Base-by-base conservation (phyloP, 2,113 vertebrate genomes). In the Carassius carassius region DNA sequence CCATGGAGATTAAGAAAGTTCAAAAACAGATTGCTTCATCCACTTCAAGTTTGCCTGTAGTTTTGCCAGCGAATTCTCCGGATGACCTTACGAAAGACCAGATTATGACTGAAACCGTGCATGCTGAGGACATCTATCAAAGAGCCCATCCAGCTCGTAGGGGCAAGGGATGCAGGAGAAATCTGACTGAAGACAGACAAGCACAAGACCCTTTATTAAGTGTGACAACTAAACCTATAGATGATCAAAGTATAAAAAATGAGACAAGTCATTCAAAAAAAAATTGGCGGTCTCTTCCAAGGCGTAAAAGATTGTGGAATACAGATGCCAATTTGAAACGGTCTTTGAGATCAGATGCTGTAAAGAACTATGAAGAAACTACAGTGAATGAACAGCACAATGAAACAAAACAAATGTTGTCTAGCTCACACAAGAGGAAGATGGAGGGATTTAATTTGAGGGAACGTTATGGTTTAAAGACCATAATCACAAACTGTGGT, bases 401-500 rank as follows among this genome's bases (percentile, higher is more conserved):
- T 49, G 10, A n/a, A 58, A 47, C 58, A 23, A 32, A 19, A n/a
- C 47, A 10, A n/a, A 54, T 44, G n/a, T 23, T 54, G 29, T 12
- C 70, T 54, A 84, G 84, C 17, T 49, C 86, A 25, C 54, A 84
- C 21, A 93, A 89, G 87, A 94, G 88, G 63, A 94, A 93, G 89
- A 91, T 82, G 0, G 92, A 92, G 44, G 91, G 90, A 56, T 91
- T 89, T 90, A 92, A 90, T 56, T 88, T 95, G 49, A 94, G 73
- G 12, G 92, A 92, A 58, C 92, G 90, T 23, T 94, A 92, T 89
- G 93, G 93, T 60, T 87, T 95, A 12, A 94, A 92, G 85, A 93
- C 93, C 4, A 90, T 95, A 56, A 58, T 92, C 54, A 94, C 92
- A 13, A 87, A 91, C 81, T 95, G 95, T 90, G 94, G 95, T 58